Conservation (phyloP, 2,113 vertebrate genomes). For the Coracopsis vasa region DNA sequence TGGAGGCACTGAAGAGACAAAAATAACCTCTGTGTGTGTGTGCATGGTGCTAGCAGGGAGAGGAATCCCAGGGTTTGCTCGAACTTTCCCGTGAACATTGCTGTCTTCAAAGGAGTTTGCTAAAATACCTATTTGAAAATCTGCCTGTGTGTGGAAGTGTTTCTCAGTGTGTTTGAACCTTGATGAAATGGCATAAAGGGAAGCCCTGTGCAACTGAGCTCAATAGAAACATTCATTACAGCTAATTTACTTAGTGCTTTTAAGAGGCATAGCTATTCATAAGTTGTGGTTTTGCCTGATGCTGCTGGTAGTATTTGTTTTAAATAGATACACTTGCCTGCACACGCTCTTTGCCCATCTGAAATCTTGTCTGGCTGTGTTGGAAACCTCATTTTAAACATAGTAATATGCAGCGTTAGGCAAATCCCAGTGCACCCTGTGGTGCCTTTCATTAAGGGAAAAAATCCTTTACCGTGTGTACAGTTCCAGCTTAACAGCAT, state of each 20-base stretch:
- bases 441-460: neutral
- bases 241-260: slow-evolving; percentile 46
- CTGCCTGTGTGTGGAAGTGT: neutral
- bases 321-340: slow-evolving; percentile 43
- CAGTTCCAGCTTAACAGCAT: neutral
- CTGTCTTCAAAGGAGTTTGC: neutral
- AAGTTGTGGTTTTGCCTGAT: slow-evolving; percentile 49
- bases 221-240: slow-evolving; percentile 46
- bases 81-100: neutral
- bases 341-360: slow-evolving; percentile 19
- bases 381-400: neutral
- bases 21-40: neutral
- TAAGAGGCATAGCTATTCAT: slow-evolving; percentile 28
- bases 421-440: neutral
- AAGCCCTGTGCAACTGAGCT: slow-evolving; percentile 12
- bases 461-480: neutral
- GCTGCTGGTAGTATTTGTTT: slow-evolving; percentile 55
- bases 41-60: neutral
- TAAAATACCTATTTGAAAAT: slow-evolving; percentile 9
- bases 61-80: neutral
- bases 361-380: slow-evolving; percentile 20
- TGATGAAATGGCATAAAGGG: slow-evolving; percentile 21
- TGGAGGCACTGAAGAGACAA: neutral
- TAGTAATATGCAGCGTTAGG: neutral
- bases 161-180: slow-evolving; percentile 23